Evolutionary conservation across 2,888 invertebrate genomes (phyloP).

Genomic region (Theristus sp.): DNA sequence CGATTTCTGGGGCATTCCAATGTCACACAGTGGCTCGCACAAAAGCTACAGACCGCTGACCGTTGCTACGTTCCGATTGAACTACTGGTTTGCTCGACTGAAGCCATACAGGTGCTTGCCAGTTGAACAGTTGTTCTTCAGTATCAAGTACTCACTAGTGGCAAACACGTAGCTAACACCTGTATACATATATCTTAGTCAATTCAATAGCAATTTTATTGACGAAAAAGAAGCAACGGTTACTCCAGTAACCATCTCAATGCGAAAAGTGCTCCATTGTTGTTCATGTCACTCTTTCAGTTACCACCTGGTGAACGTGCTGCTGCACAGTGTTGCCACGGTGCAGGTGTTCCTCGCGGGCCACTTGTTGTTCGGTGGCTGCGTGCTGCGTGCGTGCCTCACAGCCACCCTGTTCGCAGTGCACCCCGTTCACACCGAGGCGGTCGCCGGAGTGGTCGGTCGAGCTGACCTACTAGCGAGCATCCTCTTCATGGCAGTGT

Average conservation of each 20-base stretch:
- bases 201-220: too few species aligned
- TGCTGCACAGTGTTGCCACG: constrained; percentile 66
- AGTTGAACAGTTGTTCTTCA: too few species aligned
- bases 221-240: too few species aligned
- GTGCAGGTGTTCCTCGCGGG: constrained; percentile 60
- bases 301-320: constrained; percentile 65
- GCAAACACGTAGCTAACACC: too few species aligned
- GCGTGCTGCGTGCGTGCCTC: background rate
- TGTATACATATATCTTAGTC: too few species aligned
- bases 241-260: too few species aligned
- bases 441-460: constrained; percentile 58
- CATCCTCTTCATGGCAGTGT: constrained; percentile 31
- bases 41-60: constrained; percentile 87
- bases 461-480: constrained; percentile 81
- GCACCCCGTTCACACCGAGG: constrained; percentile 90
- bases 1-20: constrained; percentile 95
- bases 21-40: constrained; percentile 77
- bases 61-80: constrained; percentile 66
- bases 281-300: too few species aligned
- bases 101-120: constrained; percentile 10
- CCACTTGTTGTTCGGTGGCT: constrained; percentile 34
- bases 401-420: constrained; percentile 65
- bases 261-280: too few species aligned
- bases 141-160: too few species aligned
- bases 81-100: constrained; percentile 47